phyloP scores from a whole-genome alignment of 2,888 invertebrate genomes.

The Tholera decimalis region DNA sequence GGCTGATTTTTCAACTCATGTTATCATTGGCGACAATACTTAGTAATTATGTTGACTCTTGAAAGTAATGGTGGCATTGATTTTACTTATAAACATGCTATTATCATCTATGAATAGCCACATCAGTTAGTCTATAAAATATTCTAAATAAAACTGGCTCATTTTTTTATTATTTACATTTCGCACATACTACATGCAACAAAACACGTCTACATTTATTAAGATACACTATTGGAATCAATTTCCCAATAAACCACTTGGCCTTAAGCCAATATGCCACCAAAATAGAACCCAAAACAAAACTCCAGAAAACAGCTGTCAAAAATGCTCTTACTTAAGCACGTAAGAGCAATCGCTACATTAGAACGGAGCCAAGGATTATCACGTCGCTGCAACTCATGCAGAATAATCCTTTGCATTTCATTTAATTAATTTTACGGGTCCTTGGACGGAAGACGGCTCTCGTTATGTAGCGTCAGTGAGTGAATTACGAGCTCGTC shows the following conservation, averaged over 20 bases:
- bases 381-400: conserved; percentile 70
- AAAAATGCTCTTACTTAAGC: conserved; percentile 41
- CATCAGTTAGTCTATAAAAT: no score
- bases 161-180: no score
- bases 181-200: no score
- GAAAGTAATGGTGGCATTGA: no score
- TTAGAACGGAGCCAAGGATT: conserved; percentile 47
- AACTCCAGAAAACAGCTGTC: conserved; percentile 11
- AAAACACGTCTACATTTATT: no score
- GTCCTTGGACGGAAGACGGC: conserved; percentile 70
- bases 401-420: conserved; percentile 76
- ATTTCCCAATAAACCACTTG: no score
- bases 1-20: neutral
- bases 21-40: neutral
- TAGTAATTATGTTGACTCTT: neutral
- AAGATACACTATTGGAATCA: no score
- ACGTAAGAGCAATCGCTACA: conserved; percentile 65
- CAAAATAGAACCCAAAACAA: conserved; percentile 1
- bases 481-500: conserved; percentile 62
- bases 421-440: conserved; percentile 81
- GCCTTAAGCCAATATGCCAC: neutral
- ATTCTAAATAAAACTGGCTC: no score
- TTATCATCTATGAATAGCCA: no score
- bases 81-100: no score
- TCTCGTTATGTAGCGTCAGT: conserved; percentile 67